phyloP scores from a whole-genome alignment of 2,888 invertebrate genomes.

The Xestia xanthographa region DNA sequence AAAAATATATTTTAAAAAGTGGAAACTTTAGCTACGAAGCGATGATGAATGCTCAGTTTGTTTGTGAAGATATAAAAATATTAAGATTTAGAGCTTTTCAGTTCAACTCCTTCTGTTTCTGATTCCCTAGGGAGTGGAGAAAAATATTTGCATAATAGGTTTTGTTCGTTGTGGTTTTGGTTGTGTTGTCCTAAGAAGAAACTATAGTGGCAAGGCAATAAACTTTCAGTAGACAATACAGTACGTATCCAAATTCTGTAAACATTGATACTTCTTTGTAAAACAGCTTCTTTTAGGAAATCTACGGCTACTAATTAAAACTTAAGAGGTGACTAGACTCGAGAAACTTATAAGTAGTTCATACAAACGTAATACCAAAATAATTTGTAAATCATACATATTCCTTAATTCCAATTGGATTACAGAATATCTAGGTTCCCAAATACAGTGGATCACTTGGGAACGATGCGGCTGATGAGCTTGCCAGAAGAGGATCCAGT shows the following conservation, averaged over 20 bases:
- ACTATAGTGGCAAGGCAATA: not conserved
- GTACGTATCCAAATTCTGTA: not conserved
- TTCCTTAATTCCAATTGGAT: no score
- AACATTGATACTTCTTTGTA: not conserved
- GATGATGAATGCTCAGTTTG: constrained; percentile 46
- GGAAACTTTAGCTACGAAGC: constrained; percentile 38
- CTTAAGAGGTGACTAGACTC: no score
- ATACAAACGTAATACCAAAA: no score
- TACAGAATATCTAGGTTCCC: no score
- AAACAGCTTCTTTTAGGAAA: no score
- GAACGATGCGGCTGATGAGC: no score
- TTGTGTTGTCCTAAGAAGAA: not conserved
- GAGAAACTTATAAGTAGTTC: no score
- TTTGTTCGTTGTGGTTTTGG: no score
- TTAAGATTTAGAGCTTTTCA: constrained; percentile 16
- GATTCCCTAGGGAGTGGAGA: not conserved
- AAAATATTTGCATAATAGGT: constrained; percentile 1
- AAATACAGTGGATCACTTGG: no score
- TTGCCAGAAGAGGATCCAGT: no score
- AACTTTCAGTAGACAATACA: not conserved
- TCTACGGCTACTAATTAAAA: not conserved
- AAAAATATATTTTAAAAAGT: constrained; percentile 47
- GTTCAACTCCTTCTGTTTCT: not conserved
- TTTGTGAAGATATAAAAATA: constrained; percentile 39
- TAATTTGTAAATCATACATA: no score